These are phyloP conservation scores for Pavo muticus DNA, from an alignment of 2,113 vertebrate genomes.

Conservation along the genomic window DNA sequence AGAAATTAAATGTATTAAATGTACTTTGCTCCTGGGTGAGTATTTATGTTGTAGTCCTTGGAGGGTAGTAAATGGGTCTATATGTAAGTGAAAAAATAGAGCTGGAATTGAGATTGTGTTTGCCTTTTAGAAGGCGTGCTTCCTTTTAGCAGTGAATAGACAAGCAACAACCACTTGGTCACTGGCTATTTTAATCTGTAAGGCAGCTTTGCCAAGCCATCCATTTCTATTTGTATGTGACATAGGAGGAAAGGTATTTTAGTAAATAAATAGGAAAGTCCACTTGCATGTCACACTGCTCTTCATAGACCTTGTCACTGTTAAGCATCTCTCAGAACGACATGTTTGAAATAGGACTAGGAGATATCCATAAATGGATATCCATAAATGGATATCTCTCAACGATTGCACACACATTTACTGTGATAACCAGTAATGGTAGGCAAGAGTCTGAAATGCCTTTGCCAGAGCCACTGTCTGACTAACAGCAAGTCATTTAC, in stretches of 20 bases:
- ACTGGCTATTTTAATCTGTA: background rate
- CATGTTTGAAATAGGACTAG: background rate
- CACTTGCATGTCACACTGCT: background rate
- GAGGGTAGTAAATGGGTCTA: background rate
- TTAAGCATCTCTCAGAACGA: background rate
- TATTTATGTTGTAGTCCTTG: background rate
- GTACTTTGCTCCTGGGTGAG: background rate
- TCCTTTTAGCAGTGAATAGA: background rate
- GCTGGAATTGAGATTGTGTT: background rate
- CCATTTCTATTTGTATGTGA: background rate
- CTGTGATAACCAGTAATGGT: background rate
- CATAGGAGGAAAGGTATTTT: background rate
- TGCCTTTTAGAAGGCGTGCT: background rate
- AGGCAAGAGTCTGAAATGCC: background rate
- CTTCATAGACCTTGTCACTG: background rate
- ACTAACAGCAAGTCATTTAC: background rate
- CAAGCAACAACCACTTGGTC: background rate
- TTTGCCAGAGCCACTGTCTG: background rate
- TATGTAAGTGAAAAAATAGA: background rate
- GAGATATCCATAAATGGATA: background rate
- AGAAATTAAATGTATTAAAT: constrained; percentile 12
- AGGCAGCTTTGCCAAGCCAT: background rate
- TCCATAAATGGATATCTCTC: background rate
- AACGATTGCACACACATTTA: background rate
- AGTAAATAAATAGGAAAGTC: background rate